Evolutionary conservation across 2,113 vertebrate species (phyloP).

Genomic region (Heterotis niloticus): DNA sequence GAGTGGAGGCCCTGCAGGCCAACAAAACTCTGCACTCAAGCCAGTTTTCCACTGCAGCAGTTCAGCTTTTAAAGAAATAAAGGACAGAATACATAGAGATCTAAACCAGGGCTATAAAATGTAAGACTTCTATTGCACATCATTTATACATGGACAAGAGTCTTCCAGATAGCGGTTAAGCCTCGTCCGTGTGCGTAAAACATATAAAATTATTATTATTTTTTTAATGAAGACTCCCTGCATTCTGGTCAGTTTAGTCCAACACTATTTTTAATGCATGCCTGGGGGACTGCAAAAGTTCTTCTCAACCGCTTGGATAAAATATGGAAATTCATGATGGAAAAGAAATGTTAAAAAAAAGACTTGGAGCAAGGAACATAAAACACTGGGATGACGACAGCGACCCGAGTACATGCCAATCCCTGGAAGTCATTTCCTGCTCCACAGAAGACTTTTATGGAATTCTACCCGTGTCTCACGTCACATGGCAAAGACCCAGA

Average conservation of each 20-base stretch:
- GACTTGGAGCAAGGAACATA: slow-evolving; percentile 40
- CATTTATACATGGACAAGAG: too few species aligned
- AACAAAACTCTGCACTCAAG: background rate
- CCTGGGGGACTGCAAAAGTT: too few species aligned
- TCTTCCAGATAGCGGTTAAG: too few species aligned
- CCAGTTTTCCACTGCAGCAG: background rate
- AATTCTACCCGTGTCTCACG: slow-evolving; percentile 58
- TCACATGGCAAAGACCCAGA: slow-evolving; percentile 35
- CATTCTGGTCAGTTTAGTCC: too few species aligned
- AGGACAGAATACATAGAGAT: too few species aligned
- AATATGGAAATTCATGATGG: slow-evolving; percentile 21
- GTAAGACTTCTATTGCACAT: too few species aligned
- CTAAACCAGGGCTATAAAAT: too few species aligned
- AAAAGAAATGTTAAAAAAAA: slow-evolving; percentile 10
- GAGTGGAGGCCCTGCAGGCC: background rate
- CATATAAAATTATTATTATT: too few species aligned
- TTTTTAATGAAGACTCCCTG: too few species aligned
- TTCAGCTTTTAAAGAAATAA: background rate
- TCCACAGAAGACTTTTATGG: slow-evolving; percentile 69
- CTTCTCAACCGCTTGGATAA: background rate
- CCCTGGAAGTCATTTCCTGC: slow-evolving; percentile 72
- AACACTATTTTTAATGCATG: too few species aligned
- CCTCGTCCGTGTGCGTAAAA: too few species aligned
- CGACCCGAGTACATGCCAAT: slow-evolving; percentile 65
- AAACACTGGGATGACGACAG: slow-evolving; percentile 58